Percentiles rank a stretch among this genome's conserved stretches.
Evolutionary conservation across 2,888 invertebrate genomes (phyloP).

Genomic region (Pharmacophagus antenor): DNA sequence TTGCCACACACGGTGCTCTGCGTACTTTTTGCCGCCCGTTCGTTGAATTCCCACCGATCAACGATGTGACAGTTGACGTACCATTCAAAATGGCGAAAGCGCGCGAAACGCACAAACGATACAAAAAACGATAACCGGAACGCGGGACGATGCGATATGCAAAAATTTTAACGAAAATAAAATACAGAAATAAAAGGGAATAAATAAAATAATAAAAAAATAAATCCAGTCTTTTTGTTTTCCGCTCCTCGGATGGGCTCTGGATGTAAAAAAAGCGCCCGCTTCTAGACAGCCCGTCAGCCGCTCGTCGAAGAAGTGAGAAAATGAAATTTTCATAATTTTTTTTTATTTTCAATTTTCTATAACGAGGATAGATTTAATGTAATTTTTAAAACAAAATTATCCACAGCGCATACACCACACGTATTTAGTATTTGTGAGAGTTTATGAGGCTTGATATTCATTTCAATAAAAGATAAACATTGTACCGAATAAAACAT

Average conservation of each 20-base stretch:
- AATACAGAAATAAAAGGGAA: slow-evolving; percentile 68
- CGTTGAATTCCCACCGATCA: slow-evolving; percentile 48
- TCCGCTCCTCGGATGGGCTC: slow-evolving; percentile 74
- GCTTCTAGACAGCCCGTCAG: slow-evolving; percentile 76
- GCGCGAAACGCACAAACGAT: slow-evolving; percentile 44
- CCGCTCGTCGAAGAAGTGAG: slow-evolving; percentile 40
- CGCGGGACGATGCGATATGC: slow-evolving; percentile 57
- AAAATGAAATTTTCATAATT: slow-evolving; percentile 40
- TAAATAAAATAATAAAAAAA: slow-evolving; percentile 79
- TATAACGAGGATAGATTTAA: neutral
- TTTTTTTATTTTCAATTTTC: slow-evolving; percentile 1
- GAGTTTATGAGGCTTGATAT: no score
- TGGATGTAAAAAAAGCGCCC: slow-evolving; percentile 75
- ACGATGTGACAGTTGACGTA: slow-evolving; percentile 59
- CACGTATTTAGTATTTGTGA: no score
- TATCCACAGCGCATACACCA: no score
- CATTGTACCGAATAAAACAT: no score
- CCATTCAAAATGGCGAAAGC: slow-evolving; percentile 56
- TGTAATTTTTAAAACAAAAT: no score
- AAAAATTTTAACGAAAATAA: slow-evolving; percentile 71
- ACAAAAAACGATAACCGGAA: slow-evolving; percentile 56
- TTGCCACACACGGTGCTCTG: slow-evolving; percentile 46
- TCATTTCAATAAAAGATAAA: no score
- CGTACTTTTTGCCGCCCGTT: slow-evolving; percentile 42
- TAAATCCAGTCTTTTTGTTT: slow-evolving; percentile 80